phyloP scores from a whole-genome alignment of 2,113 vertebrate species.

The Pelmatolapia mariae region DNA sequence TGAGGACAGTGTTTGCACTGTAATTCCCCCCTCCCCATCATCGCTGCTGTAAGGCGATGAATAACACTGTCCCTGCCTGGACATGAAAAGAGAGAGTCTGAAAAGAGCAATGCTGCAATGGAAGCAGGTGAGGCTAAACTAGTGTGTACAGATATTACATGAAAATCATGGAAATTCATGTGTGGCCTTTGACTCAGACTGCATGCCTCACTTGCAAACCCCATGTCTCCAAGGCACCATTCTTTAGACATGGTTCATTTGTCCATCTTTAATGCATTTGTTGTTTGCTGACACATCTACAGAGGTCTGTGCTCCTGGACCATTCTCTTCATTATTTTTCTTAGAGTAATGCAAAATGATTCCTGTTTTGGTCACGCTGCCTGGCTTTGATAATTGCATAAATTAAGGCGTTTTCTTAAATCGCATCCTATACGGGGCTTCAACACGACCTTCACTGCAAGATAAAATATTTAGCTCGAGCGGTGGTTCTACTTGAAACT shows the following conservation, averaged over 20 bases:
- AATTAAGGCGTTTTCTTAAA: conserved; percentile 24
- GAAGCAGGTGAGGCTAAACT: conserved; percentile 20
- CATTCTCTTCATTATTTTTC: conserved; percentile 11
- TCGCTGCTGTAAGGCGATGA: not conserved
- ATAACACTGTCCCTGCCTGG: not conserved
- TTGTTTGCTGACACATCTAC: conserved; percentile 34
- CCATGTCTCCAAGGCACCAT: not conserved
- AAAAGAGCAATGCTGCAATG: not conserved
- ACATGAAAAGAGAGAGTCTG: not conserved
- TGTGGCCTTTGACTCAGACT: conserved; percentile 18
- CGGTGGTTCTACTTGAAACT: conserved; percentile 7
- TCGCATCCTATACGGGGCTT: not conserved
- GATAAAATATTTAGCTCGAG: conserved; percentile 41
- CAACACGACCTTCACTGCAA: conserved; percentile 23
- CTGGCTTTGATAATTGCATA: conserved; percentile 43
- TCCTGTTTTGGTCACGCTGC: conserved; percentile 2
- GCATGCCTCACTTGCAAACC: conserved; percentile 20
- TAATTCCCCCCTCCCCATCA: not conserved
- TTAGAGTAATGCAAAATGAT: not conserved
- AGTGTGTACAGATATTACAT: conserved; percentile 3
- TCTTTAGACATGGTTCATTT: conserved; percentile 33
- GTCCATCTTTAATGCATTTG: not conserved
- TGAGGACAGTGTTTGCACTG: not conserved
- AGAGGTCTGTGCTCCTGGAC: not conserved
- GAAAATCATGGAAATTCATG: conserved; percentile 30